Percentiles rank a stretch among this genome's conserved stretches.
Conservation (phyloP, 2,797 vertebrate species). For the Alectoris magna region DNA sequence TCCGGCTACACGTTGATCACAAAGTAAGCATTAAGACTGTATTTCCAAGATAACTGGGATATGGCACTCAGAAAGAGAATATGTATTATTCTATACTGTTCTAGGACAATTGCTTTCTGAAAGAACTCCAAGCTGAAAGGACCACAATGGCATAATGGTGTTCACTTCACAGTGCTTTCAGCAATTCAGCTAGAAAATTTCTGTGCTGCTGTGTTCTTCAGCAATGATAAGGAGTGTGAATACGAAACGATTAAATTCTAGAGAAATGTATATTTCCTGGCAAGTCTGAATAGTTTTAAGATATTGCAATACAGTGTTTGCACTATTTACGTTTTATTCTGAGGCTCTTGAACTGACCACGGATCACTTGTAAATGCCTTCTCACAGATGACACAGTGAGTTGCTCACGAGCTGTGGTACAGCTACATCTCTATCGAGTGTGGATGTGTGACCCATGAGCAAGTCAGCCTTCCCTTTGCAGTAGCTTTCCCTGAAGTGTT, state of each 20-base stretch:
- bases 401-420: background rate
- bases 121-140: constrained; percentile 8
- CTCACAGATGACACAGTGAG: background rate
- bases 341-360: constrained; percentile 52
- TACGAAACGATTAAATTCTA: background rate
- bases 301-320: background rate
- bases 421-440: background rate
- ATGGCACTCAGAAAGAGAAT: background rate
- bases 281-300: constrained; percentile 19
- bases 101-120: background rate
- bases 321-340: background rate
- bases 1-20: background rate
- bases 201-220: background rate
- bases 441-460: background rate
- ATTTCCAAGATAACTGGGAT: background rate
- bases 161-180: background rate
- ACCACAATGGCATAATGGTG: background rate
- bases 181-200: background rate
- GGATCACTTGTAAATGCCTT: background rate
- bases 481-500: background rate
- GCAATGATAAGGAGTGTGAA: background rate
- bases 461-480: background rate
- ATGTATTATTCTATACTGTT: background rate
- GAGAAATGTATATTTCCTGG: background rate
- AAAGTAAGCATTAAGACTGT: background rate